Evolutionary conservation across 2,888 invertebrate species (phyloP), one percentile per base, ranked within the genome.

Genomic region (Aphidius colemani): DNA sequence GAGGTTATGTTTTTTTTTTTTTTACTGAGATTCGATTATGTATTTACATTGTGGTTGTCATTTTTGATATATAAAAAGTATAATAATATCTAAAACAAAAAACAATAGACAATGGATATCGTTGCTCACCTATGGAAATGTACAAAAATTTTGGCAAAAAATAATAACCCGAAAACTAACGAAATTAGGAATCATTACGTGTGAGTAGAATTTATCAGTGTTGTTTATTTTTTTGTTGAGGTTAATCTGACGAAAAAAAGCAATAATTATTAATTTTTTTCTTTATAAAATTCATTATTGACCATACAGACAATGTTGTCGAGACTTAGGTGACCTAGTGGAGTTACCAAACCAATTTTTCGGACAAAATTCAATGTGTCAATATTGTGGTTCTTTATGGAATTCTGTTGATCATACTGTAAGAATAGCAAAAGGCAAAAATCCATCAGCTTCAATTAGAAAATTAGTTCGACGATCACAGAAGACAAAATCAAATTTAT

Each of bases 311-410:
- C 59, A 70, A 59, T 71, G 71, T 66, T 78, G 78, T 68, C 73
- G 67, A 60, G 67, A 63, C 48, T 13, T 70, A 4, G 59, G 63
- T 13, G 59, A 64, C 6, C 63, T 53, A 3, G 55, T 71, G 7
- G 67, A 72, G 40, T 62, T 78, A 59, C 75, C 77, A 7, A 72
- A 73, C 41, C 66, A 74, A 63, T 66, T 70, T 62, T 78, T 79
- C 71, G 75, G 77, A 7, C 70, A 74, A 0, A 65, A 69, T 1
- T 56, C 59, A 8, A 74, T 78, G 73, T 80, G 80, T 66, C 63
- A 68, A 4, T 62, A 74, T 62, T 80, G 80, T 59, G 78, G 78
- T 45, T 71, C 74, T 1, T 65, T 75, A 5, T 80, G 80, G 79
- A 67, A 63, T 3, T 70, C 70, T 6, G 65, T 71, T 41, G 65